These are phyloP conservation scores for Neopelma chrysocephalum DNA, from an alignment of 2,797 vertebrate species.

Conservation along the genomic window DNA sequence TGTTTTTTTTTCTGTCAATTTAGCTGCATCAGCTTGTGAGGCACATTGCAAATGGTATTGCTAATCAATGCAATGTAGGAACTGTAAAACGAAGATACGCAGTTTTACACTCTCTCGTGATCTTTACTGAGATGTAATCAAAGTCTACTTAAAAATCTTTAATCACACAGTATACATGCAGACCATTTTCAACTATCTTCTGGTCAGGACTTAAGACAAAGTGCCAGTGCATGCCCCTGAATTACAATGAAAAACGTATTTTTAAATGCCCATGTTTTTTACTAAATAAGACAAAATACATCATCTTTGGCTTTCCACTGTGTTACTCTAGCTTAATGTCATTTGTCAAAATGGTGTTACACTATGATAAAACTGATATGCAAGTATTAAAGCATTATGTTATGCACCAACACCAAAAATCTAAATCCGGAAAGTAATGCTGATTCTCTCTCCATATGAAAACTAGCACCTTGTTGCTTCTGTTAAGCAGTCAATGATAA, in stretches of 20 bases:
- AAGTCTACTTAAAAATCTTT: constrained; percentile 50
- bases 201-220: background rate
- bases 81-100: constrained; percentile 47
- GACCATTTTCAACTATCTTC: background rate
- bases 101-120: background rate
- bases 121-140: constrained; percentile 34
- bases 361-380: background rate
- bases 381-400: background rate
- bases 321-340: background rate
- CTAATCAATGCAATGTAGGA: constrained; percentile 52
- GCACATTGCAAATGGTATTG: constrained; percentile 22
- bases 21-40: constrained; percentile 6
- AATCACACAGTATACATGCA: constrained; percentile 8
- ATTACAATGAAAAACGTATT: constrained; percentile 3
- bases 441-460: background rate
- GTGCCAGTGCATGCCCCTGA: background rate
- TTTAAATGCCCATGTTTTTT: background rate
- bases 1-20: constrained; percentile 14
- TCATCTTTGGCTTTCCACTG: background rate
- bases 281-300: constrained; percentile 11
- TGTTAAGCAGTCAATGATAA: background rate
- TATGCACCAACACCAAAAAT: background rate
- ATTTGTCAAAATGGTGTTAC: background rate
- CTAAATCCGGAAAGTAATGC: background rate
- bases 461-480: background rate